Base-by-base conservation (phyloP, 2,113 vertebrate species). In the Ancistrus triradiatus region DNA sequence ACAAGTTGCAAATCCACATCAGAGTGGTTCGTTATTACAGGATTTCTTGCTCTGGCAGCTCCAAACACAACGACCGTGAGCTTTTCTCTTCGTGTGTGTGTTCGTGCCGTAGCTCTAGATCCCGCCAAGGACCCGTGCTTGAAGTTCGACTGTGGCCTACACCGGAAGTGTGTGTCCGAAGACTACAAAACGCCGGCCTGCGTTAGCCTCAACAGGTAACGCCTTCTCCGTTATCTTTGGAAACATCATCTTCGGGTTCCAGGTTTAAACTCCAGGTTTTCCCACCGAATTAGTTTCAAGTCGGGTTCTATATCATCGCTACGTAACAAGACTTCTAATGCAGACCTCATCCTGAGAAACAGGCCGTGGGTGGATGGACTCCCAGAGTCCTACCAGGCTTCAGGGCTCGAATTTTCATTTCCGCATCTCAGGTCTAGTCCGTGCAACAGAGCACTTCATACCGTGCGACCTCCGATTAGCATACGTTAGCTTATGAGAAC, bases 51-150 rank as follows among this genome's bases (percentile, higher is more conserved):
- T n/a, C n/a, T n/a, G n/a, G n/a, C n/a, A n/a, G n/a, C n/a, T n/a
- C n/a, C n/a, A n/a, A n/a, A n/a, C n/a, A n/a, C n/a, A n/a, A n/a
- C n/a, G n/a, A n/a, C n/a, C n/a, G n/a, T n/a, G n/a, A n/a, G n/a
- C n/a, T n/a, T n/a, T n/a, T n/a, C n/a, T n/a, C n/a, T n/a, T n/a
- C n/a, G n/a, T n/a, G n/a, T n/a, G n/a, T n/a, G n/a, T n/a, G n/a
- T n/a, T n/a, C 37, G 17, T 37, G 19, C 7, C 84, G 67, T 70
- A 93, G 90, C 84, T 80, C 86, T 97, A 78, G 93, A 97, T 87
- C 90, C 93, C 19, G 84, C 91, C 78, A 95, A 91, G 89, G 92
- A 97, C 79, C 95, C 95, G 1, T 98, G 95, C 85, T 87, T 91
- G 77, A 97, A 95, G 89, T 87, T 92, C 78, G 98, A 98, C 81